Conservation (phyloP, 2,888 invertebrate species). For the Parnassius mnemosyne region DNA sequence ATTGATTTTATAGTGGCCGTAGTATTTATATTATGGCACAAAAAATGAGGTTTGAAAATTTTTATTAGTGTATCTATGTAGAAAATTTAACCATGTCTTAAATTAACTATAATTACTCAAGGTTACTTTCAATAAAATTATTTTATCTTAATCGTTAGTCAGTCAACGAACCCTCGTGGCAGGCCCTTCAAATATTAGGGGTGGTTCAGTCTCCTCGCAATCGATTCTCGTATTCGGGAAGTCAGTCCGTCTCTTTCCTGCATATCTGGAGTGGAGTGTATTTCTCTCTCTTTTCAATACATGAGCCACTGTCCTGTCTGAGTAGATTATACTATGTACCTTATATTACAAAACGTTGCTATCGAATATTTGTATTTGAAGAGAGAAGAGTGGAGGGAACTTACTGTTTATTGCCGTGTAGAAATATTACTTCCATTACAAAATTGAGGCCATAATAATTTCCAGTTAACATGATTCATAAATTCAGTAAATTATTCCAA, state of each 20-base stretch:
- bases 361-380: slow-evolving; percentile 4
- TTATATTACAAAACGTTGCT: slow-evolving; percentile 1
- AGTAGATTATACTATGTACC: slow-evolving; percentile 16
- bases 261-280: slow-evolving; percentile 33
- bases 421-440: not conserved
- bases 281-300: slow-evolving; percentile 44
- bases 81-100: too few species aligned
- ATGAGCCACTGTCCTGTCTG: slow-evolving; percentile 23
- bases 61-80: too few species aligned
- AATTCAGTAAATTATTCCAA: not conserved
- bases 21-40: too few species aligned
- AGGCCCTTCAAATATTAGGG: slow-evolving; percentile 62
- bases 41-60: too few species aligned
- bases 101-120: too few species aligned
- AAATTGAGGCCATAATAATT: not conserved
- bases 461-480: slow-evolving; percentile 3
- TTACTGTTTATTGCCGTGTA: too few species aligned
- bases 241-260: slow-evolving; percentile 49
- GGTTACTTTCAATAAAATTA: not conserved
- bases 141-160: slow-evolving; percentile 11
- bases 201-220: slow-evolving; percentile 61
- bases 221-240: slow-evolving; percentile 71
- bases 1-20: too few species aligned
- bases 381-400: slow-evolving; percentile 3
- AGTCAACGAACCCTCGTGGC: slow-evolving; percentile 30